Conservation (phyloP, 2,888 invertebrate genomes). For the Cheilosia vulpina region DNA sequence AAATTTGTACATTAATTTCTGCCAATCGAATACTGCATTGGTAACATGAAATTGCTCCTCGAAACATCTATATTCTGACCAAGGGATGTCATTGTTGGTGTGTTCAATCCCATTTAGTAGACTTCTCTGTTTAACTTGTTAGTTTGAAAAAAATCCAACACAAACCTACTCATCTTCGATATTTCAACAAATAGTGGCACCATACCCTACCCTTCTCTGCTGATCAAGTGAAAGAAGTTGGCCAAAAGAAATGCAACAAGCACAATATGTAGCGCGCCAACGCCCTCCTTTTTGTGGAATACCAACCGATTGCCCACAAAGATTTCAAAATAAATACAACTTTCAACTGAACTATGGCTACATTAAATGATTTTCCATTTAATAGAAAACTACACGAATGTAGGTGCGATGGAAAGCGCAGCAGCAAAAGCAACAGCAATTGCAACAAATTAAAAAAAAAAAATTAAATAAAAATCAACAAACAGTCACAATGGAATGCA, state of each 20-base stretch:
- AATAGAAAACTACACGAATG: slow-evolving; percentile 10
- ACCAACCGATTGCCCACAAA: slow-evolving; percentile 49
- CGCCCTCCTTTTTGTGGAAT: slow-evolving; percentile 1
- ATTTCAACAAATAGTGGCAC: no score
- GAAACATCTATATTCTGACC: no score
- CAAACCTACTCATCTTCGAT: no score
- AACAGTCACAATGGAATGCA: slow-evolving; percentile 70
- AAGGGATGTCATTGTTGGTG: no score
- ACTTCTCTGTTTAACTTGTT: no score
- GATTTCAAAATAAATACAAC: slow-evolving; percentile 10
- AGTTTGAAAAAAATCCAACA: no score
- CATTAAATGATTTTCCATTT: slow-evolving; percentile 7
- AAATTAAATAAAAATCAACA: neutral
- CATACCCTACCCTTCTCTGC: neutral
- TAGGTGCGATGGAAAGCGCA: slow-evolving; percentile 27
- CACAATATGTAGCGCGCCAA: neutral
- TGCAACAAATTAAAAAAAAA: slow-evolving; percentile 11
- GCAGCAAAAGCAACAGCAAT: slow-evolving; percentile 23
- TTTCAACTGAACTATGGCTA: slow-evolving; percentile 16
- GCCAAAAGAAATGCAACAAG: neutral
- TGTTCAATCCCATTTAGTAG: no score
- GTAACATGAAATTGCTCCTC: no score
- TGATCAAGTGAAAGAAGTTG: neutral
- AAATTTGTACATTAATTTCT: no score
- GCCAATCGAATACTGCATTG: no score